Base-by-base conservation (phyloP, 2,797 vertebrate genomes). In the Sebastes kiyomatsui region DNA sequence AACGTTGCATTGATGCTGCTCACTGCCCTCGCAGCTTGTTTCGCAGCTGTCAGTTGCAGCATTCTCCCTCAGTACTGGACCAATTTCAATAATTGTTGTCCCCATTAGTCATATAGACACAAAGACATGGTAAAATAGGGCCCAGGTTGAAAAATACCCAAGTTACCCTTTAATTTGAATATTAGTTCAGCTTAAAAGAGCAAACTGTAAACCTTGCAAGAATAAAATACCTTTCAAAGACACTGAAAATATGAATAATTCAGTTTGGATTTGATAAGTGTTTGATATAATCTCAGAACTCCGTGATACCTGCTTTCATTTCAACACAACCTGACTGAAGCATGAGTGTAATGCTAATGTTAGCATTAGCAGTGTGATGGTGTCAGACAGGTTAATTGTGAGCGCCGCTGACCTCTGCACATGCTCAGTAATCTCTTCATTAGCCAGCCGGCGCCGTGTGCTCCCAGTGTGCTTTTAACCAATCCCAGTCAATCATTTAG, bases 321-420 rank as follows among this genome's bases (percentile, higher is more conserved):
- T 62, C 13, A 18, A 16, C 52, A 52, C 52, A 16, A 28, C 7
- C 22, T 25, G 6, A 20, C 6, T 5, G 69, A 70, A 30, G 14
- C 55, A 11, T 79, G 80, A 66, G 27, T 7, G 56, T 22, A 20
- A 77, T 27, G 58, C 22, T 87, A 71, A 85, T 79, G 68, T 68
- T 79, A 83, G 49, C 60, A 35, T 89, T 79, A 87, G 65, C 32
- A 2, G 8, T 13, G 8, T 1, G 64, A 33, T 2, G 59, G 56
- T 71, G 77, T 58, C 72, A 74, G 60, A 38, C 60, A 60, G 80
- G 84, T 87, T 83, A 83, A 87, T 25, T 18, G 58, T 1, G 14
- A 28, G 46, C 16, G 8, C 68, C 5, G 56, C 33, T 16, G 27
- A 46, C 25, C 78, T 49, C n/a, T 4, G n/a, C 59, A 73, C 32